Percentiles rank a stretch among this genome's conserved stretches.
Conservation (phyloP, 2,888 invertebrate genomes). For the Diarsia mendica region DNA sequence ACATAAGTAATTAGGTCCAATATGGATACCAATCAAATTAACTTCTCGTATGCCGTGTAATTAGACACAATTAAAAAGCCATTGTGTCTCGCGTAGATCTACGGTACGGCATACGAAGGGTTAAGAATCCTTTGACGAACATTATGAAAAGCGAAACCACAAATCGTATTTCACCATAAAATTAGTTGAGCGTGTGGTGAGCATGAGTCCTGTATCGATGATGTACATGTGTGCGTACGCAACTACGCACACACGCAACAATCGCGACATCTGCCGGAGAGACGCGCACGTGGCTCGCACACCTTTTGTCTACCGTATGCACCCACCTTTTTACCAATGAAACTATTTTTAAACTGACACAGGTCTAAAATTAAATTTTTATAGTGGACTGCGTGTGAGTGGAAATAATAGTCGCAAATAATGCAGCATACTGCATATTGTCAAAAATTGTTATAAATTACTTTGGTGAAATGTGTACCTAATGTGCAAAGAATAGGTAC, state of each 20-base stretch:
- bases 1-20: too few species aligned
- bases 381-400: conserved; percentile 47
- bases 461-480: neutral
- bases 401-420: conserved; percentile 37
- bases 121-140: conserved; percentile 19
- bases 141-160: conserved; percentile 49
- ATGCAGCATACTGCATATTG: conserved; percentile 8
- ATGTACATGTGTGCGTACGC: conserved; percentile 23
- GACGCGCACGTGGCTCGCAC: conserved; percentile 82
- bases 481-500: conserved; percentile 2
- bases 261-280: conserved; percentile 79
- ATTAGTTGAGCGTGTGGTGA: conserved; percentile 56
- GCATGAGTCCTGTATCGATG: conserved; percentile 42
- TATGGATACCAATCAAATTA: conserved; percentile 38
- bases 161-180: conserved; percentile 61
- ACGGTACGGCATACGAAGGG: too few species aligned
- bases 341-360: conserved; percentile 84
- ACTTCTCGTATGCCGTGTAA: too few species aligned
- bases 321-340: conserved; percentile 81
- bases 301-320: conserved; percentile 86
- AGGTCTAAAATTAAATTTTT: conserved; percentile 76
- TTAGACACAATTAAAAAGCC: too few species aligned
- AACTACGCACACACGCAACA: conserved; percentile 53
- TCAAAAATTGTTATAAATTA: conserved; percentile 23
- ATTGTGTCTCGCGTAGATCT: too few species aligned